A percentile compares a stretch with the other conserved stretches of the same genome.
These are phyloP conservation scores for Napeogenes inachia DNA, from an alignment of 2,888 invertebrate genomes.

Conservation along the genomic window DNA sequence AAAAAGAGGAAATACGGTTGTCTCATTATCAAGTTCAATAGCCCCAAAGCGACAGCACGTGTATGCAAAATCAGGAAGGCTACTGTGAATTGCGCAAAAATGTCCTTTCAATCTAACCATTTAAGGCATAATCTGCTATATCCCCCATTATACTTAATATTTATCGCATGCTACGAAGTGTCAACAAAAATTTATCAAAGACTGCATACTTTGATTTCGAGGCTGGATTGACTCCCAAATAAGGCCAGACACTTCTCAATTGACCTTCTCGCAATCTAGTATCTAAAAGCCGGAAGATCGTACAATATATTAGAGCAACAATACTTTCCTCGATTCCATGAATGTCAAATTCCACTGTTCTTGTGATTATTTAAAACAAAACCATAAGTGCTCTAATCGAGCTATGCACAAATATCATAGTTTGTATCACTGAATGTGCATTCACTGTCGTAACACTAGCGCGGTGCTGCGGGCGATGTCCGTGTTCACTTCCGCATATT, in stretches of 20 bases:
- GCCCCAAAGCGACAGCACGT: conserved; percentile 71
- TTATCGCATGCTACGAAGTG: conserved; percentile 62
- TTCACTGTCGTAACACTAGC: conserved; percentile 62
- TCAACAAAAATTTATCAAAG: conserved; percentile 71
- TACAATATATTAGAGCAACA: conserved; percentile 38
- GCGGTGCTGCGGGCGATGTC: conserved; percentile 44
- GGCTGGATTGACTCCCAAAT: conserved; percentile 51
- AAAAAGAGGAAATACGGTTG: conserved; percentile 64
- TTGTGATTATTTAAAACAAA: conserved; percentile 54
- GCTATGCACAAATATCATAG: conserved; percentile 70
- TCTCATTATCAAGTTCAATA: conserved; percentile 77
- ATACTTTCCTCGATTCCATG: conserved; percentile 76
- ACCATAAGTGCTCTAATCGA: conserved; percentile 62
- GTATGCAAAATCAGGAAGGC: conserved; percentile 69
- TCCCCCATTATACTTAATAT: conserved; percentile 47
- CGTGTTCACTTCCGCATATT: conserved; percentile 74
- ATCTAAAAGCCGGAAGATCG: conserved; percentile 11
- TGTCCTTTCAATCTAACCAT: conserved; percentile 48
- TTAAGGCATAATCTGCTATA: conserved; percentile 67
- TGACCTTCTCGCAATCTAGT: conserved; percentile 14
- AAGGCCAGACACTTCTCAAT: conserved; percentile 43
- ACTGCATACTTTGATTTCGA: conserved; percentile 49
- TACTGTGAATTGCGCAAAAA: conserved; percentile 55
- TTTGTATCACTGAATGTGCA: conserved; percentile 65
- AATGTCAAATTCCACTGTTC: conserved; percentile 65